Base-by-base conservation (phyloP, 1,140 invertebrate genomes). In the Eupristina koningsbergeri region DNA sequence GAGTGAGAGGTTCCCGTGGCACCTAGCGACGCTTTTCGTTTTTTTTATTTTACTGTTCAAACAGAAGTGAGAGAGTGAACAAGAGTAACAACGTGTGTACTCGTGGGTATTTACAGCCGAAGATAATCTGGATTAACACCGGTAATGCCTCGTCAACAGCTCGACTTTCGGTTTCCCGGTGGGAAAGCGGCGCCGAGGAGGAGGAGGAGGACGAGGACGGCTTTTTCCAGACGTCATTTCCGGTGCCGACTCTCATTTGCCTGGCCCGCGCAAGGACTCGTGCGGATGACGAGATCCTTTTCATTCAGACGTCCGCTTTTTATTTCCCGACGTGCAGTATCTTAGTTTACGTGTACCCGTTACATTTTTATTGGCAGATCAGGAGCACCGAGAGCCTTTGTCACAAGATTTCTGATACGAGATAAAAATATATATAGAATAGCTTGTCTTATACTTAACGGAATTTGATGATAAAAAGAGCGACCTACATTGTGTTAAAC, bases 51-150 rank as follows among this genome's bases (percentile, higher is more conserved):
- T 58, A 17, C 39, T 63, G 31, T 61, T 3, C 71, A 73, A 81
- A 81, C 53, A 75, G 34, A 45, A 29, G 69, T 9, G 13, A 58
- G 22, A 64, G 29, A 64, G 63, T 3, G 63, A 64, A 19, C 3
- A 19, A 64, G 29, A 64, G 41, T 19, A 36, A 41, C 36, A 7
- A 1, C 19, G 31, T 19, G 41, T 39, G n/a, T 15, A 58, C 41
- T 22, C 63, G 31, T 26, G 36, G 19, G 58, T 83, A 83, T 83
- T 83, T 83, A 79, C 64, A 31, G 63, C n/a, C 75, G n/a, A 58
- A 78, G 75, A 83, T 84, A 84, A 84, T 84, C 76, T 74, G 76
- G 76, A 79, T 84, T 74, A 79, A 63, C 64, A 50, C 41, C n/a
- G n/a, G 8, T 11, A 29, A 13, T 22, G 58, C 3, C 31, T 83